Conservation (phyloP, 2,797 vertebrate species). For the Chelon auratus region DNA sequence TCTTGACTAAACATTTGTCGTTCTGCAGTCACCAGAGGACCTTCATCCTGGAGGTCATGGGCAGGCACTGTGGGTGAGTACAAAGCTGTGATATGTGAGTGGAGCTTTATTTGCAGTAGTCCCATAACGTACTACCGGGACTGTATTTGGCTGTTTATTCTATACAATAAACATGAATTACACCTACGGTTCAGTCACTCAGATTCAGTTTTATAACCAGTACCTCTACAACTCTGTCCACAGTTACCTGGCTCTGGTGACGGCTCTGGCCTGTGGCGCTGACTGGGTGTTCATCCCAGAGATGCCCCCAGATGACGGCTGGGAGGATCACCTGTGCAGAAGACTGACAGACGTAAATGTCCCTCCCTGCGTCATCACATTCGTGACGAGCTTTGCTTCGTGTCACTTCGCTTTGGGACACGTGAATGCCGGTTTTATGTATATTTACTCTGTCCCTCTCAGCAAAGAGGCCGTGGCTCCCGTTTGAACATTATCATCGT, state of each 20-base stretch:
- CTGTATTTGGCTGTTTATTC: no score
- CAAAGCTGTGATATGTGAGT: not conserved
- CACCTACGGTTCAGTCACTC: not conserved
- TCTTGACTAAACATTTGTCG: constrained; percentile 22
- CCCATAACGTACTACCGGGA: not conserved
- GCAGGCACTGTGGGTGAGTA: constrained; percentile 93
- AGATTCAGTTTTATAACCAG: not conserved
- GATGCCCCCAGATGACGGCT: constrained; percentile 90
- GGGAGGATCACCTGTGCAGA: constrained; percentile 93
- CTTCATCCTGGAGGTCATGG: constrained; percentile 96
- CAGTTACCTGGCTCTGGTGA: constrained; percentile 94
- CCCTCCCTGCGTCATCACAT: not conserved
- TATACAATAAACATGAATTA: no score
- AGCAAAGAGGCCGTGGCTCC: constrained; percentile 91
- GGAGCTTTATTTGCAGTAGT: not conserved
- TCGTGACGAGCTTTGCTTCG: not conserved
- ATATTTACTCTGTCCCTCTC: constrained; percentile 23
- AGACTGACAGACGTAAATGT: constrained; percentile 87
- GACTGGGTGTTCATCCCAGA: constrained; percentile 98
- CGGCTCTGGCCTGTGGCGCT: constrained; percentile 90
- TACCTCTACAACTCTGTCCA: constrained; percentile 11
- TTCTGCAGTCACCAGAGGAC: constrained; percentile 92
- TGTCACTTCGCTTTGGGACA: not conserved
- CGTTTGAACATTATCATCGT: constrained; percentile 93
- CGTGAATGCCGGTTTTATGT: not conserved